A percentile compares a stretch with the other conserved stretches of the same genome.
These are phyloP conservation scores for Zoanthus sansibaricus DNA, from an alignment of 92 coral and sea anemone genomes.

Conservation along the genomic window DNA sequence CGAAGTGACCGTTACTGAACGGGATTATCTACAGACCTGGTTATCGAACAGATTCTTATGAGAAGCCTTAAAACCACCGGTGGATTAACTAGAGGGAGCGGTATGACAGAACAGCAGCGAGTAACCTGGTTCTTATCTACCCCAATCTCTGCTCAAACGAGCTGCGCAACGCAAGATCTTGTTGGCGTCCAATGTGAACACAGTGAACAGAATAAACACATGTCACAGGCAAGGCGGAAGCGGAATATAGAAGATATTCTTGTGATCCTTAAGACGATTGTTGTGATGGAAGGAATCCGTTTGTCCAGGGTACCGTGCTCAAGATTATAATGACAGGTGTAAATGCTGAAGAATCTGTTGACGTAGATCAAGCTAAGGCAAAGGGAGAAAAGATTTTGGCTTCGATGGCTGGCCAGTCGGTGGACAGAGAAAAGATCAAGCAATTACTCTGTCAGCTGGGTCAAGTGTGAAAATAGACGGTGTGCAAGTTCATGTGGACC, in stretches of 20 bases:
- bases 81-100: conserved; percentile 50
- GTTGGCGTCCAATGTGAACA: neutral
- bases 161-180: neutral
- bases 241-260: conserved; percentile 54
- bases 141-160: neutral
- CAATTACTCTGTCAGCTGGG: too few species aligned
- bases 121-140: conserved; percentile 53
- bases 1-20: too few species aligned
- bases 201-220: neutral
- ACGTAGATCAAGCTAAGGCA: conserved; percentile 34
- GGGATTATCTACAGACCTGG: too few species aligned
- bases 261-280: conserved; percentile 16
- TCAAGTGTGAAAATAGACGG: too few species aligned
- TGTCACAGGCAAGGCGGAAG: conserved; percentile 31
- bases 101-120: conserved; percentile 48
- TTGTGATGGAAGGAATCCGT: conserved; percentile 40
- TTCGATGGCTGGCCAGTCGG: conserved; percentile 28
- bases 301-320: neutral
- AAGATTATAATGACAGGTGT: conserved; percentile 64
- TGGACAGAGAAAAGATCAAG: too few species aligned
- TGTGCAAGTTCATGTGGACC: too few species aligned
- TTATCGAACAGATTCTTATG: too few species aligned
- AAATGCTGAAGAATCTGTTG: neutral
- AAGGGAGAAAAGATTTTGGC: conserved; percentile 29
- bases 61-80: too few species aligned